These are phyloP conservation scores for Butorides virescens DNA, from an alignment of 2,113 vertebrate genomes.

Conservation along the genomic window DNA sequence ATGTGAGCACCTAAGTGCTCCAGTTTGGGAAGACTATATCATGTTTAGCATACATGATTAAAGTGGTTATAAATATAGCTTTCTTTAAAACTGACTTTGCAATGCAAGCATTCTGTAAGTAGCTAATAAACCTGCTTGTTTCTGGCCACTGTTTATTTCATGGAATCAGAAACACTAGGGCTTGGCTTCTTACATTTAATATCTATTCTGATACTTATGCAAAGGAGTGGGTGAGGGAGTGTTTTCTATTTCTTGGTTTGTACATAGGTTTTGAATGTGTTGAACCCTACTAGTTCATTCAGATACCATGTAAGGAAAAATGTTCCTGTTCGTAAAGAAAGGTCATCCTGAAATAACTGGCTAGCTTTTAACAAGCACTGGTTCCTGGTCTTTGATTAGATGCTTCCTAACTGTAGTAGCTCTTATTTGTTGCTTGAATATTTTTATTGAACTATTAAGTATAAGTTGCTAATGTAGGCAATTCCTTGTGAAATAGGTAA, in stretches of 20 bases:
- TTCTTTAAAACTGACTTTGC: not conserved
- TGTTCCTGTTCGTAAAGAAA: not conserved
- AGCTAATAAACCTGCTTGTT: not conserved
- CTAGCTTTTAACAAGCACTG: not conserved
- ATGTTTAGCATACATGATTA: not conserved
- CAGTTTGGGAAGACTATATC: not conserved
- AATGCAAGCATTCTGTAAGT: not conserved
- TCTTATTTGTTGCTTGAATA: not conserved
- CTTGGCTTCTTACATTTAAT: not conserved
- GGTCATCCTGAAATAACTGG: not conserved
- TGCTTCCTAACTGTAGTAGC: not conserved
- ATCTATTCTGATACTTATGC: not conserved
- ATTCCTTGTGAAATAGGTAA: not conserved
- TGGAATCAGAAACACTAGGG: not conserved
- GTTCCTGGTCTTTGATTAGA: not conserved
- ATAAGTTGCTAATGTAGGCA: not conserved
- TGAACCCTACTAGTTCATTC: not conserved
- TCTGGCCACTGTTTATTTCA: not conserved
- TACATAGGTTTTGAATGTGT: not conserved
- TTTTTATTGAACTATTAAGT: not conserved
- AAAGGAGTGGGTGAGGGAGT: not conserved
- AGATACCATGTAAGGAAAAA: not conserved
- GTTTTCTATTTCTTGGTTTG: not conserved
- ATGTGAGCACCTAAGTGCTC: not conserved
- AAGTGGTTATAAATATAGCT: not conserved